phyloP scores from a whole-genome alignment of 2,113 vertebrate genomes.

The mouse (Mus musculus) region GRCm39 chr7:69185501-69186000 shows the following conservation, averaged over 20 bases:
- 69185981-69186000: constrained; percentile 87
- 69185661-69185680: constrained; percentile 24
- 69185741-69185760: constrained; percentile 82
- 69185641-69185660: constrained; percentile 45
- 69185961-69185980: constrained; percentile 88
- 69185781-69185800: constrained; percentile 84
- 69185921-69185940: constrained; percentile 89
- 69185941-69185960: constrained; percentile 86
- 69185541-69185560: constrained; percentile 1
- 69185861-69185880: constrained; percentile 90
- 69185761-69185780: constrained; percentile 83
- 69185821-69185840: constrained; percentile 80
- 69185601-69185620: constrained; percentile 25
- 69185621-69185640: constrained; percentile 34
- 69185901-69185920: constrained; percentile 91
- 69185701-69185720: constrained; percentile 41
- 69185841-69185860: constrained; percentile 87
- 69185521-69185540: neutral
- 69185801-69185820: constrained; percentile 85
- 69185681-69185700: constrained; percentile 68
- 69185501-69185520: constrained; percentile 47
- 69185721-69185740: constrained; percentile 79
- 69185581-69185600: constrained; percentile 30
- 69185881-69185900: constrained; percentile 91
- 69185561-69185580: neutral